Percentiles rank a stretch among this genome's conserved stretches.
phyloP scores from a whole-genome alignment of 2,888 invertebrate genomes.

The Nyleta sp. region DNA sequence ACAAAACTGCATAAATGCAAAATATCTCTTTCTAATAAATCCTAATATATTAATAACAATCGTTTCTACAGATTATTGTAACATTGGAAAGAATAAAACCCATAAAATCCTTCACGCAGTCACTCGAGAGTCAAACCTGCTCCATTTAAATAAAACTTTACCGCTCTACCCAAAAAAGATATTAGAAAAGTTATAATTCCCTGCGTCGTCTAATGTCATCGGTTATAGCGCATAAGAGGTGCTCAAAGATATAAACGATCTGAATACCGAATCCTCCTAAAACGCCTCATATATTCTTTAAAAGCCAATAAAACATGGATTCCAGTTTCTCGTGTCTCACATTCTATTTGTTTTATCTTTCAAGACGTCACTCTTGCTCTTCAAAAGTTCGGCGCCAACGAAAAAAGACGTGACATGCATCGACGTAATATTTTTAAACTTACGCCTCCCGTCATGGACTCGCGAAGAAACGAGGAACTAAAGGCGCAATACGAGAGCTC shows the following conservation, averaged over 20 bases:
- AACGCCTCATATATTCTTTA: slow-evolving; percentile 46
- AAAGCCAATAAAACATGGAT: slow-evolving; percentile 57
- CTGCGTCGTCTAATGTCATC: slow-evolving; percentile 39
- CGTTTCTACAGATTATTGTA: too few species aligned
- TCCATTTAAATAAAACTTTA: slow-evolving; percentile 29
- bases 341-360: slow-evolving; percentile 59
- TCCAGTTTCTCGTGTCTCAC: slow-evolving; percentile 25
- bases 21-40: too few species aligned
- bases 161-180: slow-evolving; percentile 30
- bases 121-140: background rate
- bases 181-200: slow-evolving; percentile 58
- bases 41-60: too few species aligned
- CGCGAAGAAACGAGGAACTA: slow-evolving; percentile 16
- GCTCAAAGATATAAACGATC: slow-evolving; percentile 42
- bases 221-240: slow-evolving; percentile 37
- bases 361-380: slow-evolving; percentile 37
- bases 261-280: slow-evolving; percentile 39
- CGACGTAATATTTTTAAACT: slow-evolving; percentile 56
- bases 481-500: slow-evolving; percentile 34
- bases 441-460: slow-evolving; percentile 17
- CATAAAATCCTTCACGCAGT: too few species aligned
- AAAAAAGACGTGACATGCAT: slow-evolving; percentile 51
- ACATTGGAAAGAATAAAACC: too few species aligned
- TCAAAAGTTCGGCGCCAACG: slow-evolving; percentile 40
- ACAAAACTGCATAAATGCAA: too few species aligned